Base-by-base conservation (phyloP, 2,888 invertebrate species). In the Rotaria socialis region DNA sequence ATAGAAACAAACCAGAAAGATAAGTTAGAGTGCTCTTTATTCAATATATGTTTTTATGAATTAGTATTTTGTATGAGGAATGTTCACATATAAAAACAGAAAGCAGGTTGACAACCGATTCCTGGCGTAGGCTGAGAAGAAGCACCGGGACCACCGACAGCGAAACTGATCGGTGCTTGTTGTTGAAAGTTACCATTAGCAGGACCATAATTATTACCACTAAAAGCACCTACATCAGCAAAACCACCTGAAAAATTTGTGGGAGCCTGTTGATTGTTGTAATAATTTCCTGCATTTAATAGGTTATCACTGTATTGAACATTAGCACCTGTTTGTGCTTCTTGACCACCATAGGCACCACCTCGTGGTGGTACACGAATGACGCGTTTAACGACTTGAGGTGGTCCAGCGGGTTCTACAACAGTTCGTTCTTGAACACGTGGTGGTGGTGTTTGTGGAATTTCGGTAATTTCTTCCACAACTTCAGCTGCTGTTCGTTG, bases 281-380 rank as follows among this genome's bases (percentile, higher is more conserved):
- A 11, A 35, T 67, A 67, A 19, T 35, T 35, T 67, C 35, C 27
- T 5, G 67, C 27, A 4, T 16, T 27, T 10, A 16, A 16, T 16
- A 35, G 5, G 14, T 67, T 27, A 67, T 14, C 52, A 2, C 52
- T 16, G 16, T 16, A 52, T 3, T 52, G 52, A 8, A 52, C 14
- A 52, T 52, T 52, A 52, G 52, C 16, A 1, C 16, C 14, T 52
- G 11, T 1, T 52, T 55, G 55, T 55, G 19, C 22, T 5, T 5
- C 19, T 2, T 52, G 52, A 52, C 55, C 55, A 22, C 55, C 22
- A 7, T 55, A 22, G 6, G 3, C 14, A 4, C 47, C 43, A 47
- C 80, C n/a, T 80, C 80, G 22, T 43, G 80, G 80, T 80, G 80
- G 80, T 80, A 80, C 80, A n/a, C 80, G 80, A 47, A 80, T 47